Base-by-base conservation (phyloP, 1,140 invertebrate species). In the Caenorhabditis inopinata region DNA sequence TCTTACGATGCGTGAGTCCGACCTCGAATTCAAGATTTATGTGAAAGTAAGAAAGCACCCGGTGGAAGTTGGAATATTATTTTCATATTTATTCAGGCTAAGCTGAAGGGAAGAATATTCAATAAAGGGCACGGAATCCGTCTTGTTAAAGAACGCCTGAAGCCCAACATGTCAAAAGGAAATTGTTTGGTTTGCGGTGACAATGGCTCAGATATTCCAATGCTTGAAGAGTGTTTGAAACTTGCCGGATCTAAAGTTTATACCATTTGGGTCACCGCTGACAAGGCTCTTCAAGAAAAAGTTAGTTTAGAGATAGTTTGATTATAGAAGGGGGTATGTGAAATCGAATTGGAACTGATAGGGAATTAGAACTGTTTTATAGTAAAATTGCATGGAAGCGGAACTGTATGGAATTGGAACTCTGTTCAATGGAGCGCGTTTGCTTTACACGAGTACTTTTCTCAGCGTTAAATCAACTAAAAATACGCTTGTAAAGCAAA, bases 221-320 rank as follows among this genome's bases (percentile, higher is more conserved):
- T 88, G 87, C 68, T 88, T 23, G 80, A 83, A 49, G 85, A 81
- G 23, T 88, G 86, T 53, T 74, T 88, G 29, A 76, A 81, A 12
- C 46, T 77, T 0, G 77, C 75, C 11, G 45, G 46, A 5, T 6
- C 27, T 12, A 79, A 74, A 45, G 87, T 89, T 7, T 89, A 83
- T 78, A 88, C 87, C 14, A 86, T 88, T 21, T 88, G 87, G 87
- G 87, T 87, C 0, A 87, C 87, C 1, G 84, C 38, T n/a, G 83
- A 86, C 45, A 62, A 83, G 16, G 73, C 74, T 6, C 47, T 88
- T 7, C 58, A 79, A 25, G 45, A 82, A 23, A 83, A 81, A 45
- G 79, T 81, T 4, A 29, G 25, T 51, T 12, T 14, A n/a, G n/a
- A n/a, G n/a, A n/a, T n/a, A n/a, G n/a, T n/a, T n/a, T n/a, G n/a